These are phyloP conservation scores for Aleiodes sp. DNA, from an alignment of 1,140 invertebrate genomes.

Conservation along the genomic window DNA sequence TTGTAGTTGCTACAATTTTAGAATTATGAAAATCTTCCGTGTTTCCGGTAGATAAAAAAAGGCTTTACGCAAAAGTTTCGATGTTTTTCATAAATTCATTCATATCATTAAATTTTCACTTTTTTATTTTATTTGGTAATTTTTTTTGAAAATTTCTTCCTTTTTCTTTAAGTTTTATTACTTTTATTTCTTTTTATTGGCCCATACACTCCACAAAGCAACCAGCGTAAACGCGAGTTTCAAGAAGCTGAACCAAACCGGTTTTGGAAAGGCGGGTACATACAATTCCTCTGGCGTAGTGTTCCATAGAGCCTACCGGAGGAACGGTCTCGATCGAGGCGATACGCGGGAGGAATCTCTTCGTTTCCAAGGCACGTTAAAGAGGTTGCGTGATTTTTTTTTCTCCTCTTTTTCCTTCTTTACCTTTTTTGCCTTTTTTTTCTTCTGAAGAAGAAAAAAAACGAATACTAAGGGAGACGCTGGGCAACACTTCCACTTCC, in stretches of 20 bases:
- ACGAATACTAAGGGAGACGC: too few species aligned
- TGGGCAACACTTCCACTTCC: background rate
- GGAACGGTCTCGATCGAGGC: conserved; percentile 35
- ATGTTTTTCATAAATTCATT: background rate
- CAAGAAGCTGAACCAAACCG: conserved; percentile 56
- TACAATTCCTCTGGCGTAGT: conserved; percentile 40
- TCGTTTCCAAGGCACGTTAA: conserved; percentile 16
- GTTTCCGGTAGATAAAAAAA: too few species aligned
- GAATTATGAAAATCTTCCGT: too few species aligned
- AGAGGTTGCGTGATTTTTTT: conserved; percentile 5
- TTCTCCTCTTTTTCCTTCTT: background rate
- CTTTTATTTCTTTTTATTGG: conserved; percentile 42
- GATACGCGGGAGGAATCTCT: conserved; percentile 35
- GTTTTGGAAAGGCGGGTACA: conserved; percentile 48
- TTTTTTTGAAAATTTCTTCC: background rate
- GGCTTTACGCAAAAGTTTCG: too few species aligned
- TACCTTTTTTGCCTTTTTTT: background rate
- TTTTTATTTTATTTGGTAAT: background rate
- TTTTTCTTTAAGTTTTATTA: background rate
- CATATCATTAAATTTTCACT: background rate
- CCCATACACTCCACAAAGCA: conserved; percentile 51
- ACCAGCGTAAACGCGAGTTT: conserved; percentile 51
- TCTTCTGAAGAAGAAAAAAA: too few species aligned
- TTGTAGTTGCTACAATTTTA: too few species aligned
- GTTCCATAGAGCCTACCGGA: conserved; percentile 32